Evolutionary conservation across 2,797 vertebrate species (phyloP).

Genomic region (Aeoliscus strigatus): DNA sequence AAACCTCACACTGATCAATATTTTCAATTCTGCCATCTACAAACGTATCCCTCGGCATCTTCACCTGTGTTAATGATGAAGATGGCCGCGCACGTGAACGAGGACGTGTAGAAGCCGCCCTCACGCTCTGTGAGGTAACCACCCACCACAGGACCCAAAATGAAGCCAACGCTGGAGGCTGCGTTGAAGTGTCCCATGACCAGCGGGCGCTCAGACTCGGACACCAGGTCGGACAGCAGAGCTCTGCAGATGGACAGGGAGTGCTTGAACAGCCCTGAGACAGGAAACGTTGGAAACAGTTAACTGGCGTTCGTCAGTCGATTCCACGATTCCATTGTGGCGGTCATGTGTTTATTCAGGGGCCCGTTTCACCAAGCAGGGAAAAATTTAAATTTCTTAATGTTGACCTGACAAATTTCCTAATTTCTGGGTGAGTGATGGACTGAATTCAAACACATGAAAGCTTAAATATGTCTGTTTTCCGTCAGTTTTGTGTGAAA

Average conservation of each 20-base stretch:
- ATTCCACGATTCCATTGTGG: too few relatives aligned
- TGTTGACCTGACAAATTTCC: too few relatives aligned
- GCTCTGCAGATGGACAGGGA: slow-evolving; percentile 94
- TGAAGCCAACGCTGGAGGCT: slow-evolving; percentile 90
- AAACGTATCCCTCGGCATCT: not conserved
- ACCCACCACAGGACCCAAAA: slow-evolving; percentile 89
- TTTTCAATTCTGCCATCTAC: not conserved
- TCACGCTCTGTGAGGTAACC: slow-evolving; percentile 89
- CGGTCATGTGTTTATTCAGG: too few relatives aligned
- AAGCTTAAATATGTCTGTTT: too few relatives aligned
- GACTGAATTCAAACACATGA: too few relatives aligned
- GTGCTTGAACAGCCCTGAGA: slow-evolving; percentile 93
- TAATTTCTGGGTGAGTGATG: too few relatives aligned
- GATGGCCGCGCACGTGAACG: slow-evolving; percentile 84
- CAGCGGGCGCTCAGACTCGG: slow-evolving; percentile 84
- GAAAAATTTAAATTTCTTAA: too few relatives aligned
- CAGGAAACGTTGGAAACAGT: slow-evolving; percentile 9
- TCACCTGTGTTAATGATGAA: slow-evolving; percentile 90
- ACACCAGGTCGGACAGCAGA: slow-evolving; percentile 89
- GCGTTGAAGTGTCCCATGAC: slow-evolving; percentile 91
- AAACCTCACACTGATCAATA: too few relatives aligned
- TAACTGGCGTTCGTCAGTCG: not conserved
- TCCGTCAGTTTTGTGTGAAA: too few relatives aligned
- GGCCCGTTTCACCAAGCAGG: too few relatives aligned
- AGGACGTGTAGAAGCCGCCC: slow-evolving; percentile 86